phyloP scores from a whole-genome alignment of 2,888 invertebrate genomes.

The Polyommatus icarus region DNA sequence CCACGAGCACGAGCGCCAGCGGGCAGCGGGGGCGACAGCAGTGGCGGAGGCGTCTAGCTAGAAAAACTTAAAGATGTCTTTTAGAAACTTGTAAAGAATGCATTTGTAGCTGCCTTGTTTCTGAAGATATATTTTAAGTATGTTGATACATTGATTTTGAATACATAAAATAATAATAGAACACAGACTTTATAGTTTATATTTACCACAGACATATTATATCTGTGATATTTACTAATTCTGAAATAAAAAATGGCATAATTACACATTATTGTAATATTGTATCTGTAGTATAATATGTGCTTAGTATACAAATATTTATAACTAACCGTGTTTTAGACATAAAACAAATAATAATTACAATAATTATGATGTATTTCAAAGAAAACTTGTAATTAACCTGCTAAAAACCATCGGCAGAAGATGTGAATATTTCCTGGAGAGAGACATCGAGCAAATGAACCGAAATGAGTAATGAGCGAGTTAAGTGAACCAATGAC shows the following conservation, averaged over 20 bases:
- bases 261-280: no score
- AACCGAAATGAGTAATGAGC: slow-evolving; percentile 19
- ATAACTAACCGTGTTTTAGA: background rate
- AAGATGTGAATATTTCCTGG: slow-evolving; percentile 20
- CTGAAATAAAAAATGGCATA: no score
- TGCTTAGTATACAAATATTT: no score
- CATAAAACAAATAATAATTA: background rate
- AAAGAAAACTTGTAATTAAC: background rate
- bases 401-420: background rate
- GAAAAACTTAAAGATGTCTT: no score
- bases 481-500: slow-evolving; percentile 17
- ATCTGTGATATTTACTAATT: no score
- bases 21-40: background rate
- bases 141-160: no score
- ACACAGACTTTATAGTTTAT: no score
- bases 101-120: background rate
- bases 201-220: no score
- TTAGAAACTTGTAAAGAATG: background rate
- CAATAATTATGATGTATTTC: background rate
- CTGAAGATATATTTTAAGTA: no score
- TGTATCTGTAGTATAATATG: no score
- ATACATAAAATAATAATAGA: no score
- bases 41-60: background rate
- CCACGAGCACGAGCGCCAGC: slow-evolving; percentile 24
- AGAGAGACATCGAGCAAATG: slow-evolving; percentile 16